Conservation (phyloP, 1,140 invertebrate species). For the Phymorhynchus buccinoides region DNA sequence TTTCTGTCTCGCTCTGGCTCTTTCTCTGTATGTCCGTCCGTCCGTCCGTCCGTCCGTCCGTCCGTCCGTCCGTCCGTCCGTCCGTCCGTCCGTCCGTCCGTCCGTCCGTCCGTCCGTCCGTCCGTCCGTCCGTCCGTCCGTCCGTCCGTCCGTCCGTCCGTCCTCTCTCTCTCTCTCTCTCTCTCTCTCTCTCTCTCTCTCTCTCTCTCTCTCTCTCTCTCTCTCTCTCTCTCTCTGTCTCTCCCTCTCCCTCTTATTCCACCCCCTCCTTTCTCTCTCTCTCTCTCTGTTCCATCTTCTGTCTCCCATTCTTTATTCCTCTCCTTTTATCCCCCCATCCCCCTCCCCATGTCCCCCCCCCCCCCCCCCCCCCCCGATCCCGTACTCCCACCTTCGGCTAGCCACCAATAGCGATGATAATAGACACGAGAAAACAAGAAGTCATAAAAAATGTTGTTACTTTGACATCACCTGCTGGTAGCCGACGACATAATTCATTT, state of each 20-base stretch:
- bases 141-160: too few species aligned
- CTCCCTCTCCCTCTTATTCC: neutral
- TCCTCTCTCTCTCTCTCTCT: conserved; percentile 14
- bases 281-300: conserved; percentile 32
- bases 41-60: conserved; percentile 26
- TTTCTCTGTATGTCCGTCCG: conserved; percentile 40
- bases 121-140: too few species aligned
- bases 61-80: conserved; percentile 35
- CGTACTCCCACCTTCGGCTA: too few species aligned
- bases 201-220: neutral
- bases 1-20: conserved; percentile 35
- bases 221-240: neutral
- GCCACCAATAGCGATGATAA: too few species aligned
- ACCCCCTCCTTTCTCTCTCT: conserved; percentile 23
- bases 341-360: conserved; percentile 36
- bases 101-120: too few species aligned
- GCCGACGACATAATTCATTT: too few species aligned
- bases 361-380: conserved; percentile 29
- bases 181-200: conserved; percentile 9
- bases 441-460: too few species aligned
- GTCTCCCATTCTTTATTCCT: conserved; percentile 39
- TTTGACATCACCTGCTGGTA: too few species aligned
- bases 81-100: neutral
- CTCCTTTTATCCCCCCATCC: conserved; percentile 41
- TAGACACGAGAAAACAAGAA: too few species aligned